phyloP scores from a whole-genome alignment of 2,113 vertebrate species.

The Oreochromis spilurus region DNA sequence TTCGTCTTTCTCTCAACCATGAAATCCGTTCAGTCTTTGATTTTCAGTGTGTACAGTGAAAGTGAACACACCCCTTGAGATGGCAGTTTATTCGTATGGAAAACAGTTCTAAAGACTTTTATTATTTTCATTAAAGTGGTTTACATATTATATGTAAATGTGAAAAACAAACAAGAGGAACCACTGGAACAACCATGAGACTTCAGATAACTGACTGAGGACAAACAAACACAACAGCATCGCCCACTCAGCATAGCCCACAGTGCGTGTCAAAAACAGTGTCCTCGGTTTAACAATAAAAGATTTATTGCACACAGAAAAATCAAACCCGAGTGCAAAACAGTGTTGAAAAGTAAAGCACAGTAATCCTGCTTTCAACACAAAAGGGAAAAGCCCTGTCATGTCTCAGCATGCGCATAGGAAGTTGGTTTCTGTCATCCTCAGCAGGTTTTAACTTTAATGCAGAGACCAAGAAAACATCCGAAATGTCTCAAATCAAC shows the following conservation, averaged over 20 bases:
- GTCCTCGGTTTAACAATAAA: neutral
- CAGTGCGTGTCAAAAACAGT: neutral
- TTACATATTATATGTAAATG: neutral
- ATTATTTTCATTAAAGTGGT: neutral
- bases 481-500: neutral
- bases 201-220: neutral
- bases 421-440: neutral
- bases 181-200: neutral
- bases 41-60: neutral
- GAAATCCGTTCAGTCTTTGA: constrained; percentile 36
- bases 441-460: neutral
- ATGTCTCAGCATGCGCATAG: neutral
- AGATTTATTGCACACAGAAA: neutral
- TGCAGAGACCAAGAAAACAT: neutral
- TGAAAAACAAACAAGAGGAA: neutral
- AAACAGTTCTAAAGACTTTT: neutral
- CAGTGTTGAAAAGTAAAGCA: neutral
- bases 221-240: neutral
- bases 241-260: neutral
- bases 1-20: constrained; percentile 21
- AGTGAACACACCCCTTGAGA: neutral
- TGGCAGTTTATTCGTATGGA: neutral
- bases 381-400: neutral
- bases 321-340: neutral
- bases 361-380: neutral